phyloP scores from a whole-genome alignment of 2,797 vertebrate genomes.

The Argentina silus region DNA sequence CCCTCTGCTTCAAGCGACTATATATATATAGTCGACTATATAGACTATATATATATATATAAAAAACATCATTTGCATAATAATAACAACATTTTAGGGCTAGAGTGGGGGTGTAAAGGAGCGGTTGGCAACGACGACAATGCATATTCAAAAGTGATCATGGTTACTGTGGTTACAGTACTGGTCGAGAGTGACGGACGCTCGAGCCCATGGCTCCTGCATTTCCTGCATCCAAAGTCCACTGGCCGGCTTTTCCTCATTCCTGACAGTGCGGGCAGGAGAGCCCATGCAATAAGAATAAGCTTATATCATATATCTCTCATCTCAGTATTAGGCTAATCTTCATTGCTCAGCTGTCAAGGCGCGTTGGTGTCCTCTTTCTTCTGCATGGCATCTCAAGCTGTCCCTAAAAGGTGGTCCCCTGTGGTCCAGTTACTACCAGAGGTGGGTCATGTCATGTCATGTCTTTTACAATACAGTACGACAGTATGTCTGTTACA shows the following conservation, averaged over 20 bases:
- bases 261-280: not conserved
- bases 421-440: constrained; percentile 1
- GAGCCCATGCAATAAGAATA: not conserved
- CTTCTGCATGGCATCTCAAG: not conserved
- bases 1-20: constrained; percentile 21
- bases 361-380: too few relatives aligned
- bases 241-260: constrained; percentile 13
- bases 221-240: constrained; percentile 44
- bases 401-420: not conserved
- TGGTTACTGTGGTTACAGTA: constrained; percentile 48
- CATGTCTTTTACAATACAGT: not conserved
- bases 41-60: constrained; percentile 23
- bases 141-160: constrained; percentile 46
- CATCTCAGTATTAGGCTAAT: not conserved
- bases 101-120: constrained; percentile 13
- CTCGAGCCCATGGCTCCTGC: constrained; percentile 15
- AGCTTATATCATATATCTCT: not conserved
- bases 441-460: not conserved
- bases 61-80: constrained; percentile 29
- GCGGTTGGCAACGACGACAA: constrained; percentile 41
- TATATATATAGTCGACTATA: too few relatives aligned
- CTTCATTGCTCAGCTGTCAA: too few relatives aligned
- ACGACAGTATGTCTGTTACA: not conserved
- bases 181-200: constrained; percentile 23
- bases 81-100: constrained; percentile 19